Evolutionary conservation across 2,113 vertebrate genomes (phyloP).

Genomic region (Hipposideros armiger): DNA sequence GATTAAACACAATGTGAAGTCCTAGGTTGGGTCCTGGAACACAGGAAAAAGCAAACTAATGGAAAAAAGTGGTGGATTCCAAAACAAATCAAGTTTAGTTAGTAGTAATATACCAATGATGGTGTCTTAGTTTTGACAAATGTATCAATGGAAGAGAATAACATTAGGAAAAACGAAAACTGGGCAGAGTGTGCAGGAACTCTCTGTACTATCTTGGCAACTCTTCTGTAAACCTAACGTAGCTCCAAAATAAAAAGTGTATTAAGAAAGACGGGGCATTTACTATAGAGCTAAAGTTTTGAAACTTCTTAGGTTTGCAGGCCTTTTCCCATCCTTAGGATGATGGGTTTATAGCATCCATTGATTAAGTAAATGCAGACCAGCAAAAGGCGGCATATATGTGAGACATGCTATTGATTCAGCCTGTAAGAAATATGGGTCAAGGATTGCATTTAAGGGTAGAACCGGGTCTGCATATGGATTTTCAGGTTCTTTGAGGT

Average conservation of each 20-base stretch:
- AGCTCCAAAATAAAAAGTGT: background rate
- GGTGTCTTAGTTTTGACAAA: background rate
- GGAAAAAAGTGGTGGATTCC: background rate
- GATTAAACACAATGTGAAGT: background rate
- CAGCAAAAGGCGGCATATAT: background rate
- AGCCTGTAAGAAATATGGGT: background rate
- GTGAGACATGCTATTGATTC: background rate
- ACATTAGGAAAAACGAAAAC: background rate
- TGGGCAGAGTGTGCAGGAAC: background rate
- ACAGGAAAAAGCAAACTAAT: background rate
- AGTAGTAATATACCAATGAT: background rate
- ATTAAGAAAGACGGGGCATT: background rate
- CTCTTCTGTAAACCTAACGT: background rate
- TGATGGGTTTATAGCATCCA: background rate
- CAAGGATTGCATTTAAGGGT: background rate
- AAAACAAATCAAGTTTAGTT: background rate
- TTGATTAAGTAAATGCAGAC: background rate
- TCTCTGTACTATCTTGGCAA: background rate
- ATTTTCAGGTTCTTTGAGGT: background rate
- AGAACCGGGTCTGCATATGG: background rate
- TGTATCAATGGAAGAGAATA: background rate
- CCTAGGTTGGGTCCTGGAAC: background rate
- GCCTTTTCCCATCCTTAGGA: background rate
- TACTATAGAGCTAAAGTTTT: background rate
- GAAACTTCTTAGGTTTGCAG: background rate